These are phyloP conservation scores for Stramonita haemastoma DNA, from an alignment of 2,888 invertebrate species.

Conservation along the genomic window DNA sequence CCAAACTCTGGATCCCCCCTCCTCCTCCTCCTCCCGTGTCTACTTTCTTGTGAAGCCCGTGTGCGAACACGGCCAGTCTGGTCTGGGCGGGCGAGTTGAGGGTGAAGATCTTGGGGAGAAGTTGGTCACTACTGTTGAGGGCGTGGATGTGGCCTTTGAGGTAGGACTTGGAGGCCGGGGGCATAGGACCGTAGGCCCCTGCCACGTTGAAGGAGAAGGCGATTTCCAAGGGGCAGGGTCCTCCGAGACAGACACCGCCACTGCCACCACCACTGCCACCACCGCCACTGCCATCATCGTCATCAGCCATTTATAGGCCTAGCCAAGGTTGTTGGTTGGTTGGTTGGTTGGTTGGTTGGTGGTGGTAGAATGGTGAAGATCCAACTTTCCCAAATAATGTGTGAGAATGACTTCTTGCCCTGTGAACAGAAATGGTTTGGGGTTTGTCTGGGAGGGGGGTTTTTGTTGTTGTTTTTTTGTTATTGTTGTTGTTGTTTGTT, in stretches of 20 bases:
- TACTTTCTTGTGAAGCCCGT: slow-evolving; percentile 74
- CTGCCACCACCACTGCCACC: neutral
- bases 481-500: no score
- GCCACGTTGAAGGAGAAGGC: slow-evolving; percentile 74
- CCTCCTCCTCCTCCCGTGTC: slow-evolving; percentile 18
- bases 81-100: neutral
- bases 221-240: slow-evolving; percentile 54
- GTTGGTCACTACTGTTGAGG: neutral
- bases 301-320: no score
- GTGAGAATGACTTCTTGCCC: no score
- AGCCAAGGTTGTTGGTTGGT: no score
- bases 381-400: neutral
- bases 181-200: slow-evolving; percentile 63
- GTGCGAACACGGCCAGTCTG: slow-evolving; percentile 69
- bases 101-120: neutral
- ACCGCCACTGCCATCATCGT: no score
- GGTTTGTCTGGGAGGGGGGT: no score
- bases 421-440: no score
- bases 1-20: slow-evolving; percentile 60
- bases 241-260: no score
- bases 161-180: slow-evolving; percentile 40
- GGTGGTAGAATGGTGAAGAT: neutral
- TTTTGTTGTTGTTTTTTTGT: no score
- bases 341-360: neutral
- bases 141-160: slow-evolving; percentile 60